Percentiles rank a stretch among this genome's conserved stretches.
Evolutionary conservation across 37 sponge, comb jelly and placozoan genomes (phyloP).

Genomic region (Beroe ovata): DNA sequence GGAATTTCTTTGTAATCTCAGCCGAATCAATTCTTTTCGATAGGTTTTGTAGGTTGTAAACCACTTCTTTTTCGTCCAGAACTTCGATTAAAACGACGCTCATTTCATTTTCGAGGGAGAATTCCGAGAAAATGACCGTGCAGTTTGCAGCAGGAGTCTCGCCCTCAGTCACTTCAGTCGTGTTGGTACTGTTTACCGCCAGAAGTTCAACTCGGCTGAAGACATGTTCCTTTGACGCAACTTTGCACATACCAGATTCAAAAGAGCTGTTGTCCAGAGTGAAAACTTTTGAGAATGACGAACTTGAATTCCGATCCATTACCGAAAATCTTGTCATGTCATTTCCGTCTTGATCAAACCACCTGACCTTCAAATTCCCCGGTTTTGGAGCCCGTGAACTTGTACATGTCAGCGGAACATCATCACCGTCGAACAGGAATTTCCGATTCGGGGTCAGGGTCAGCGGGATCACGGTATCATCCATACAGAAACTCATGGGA

Average conservation of each 20-base stretch:
- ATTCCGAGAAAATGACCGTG: too few relatives aligned
- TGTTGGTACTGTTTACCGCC: not conserved
- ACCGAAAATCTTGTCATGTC: not conserved
- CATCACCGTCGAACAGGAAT: not conserved
- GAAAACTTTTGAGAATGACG: not conserved
- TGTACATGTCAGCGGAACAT: not conserved
- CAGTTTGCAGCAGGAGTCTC: too few relatives aligned
- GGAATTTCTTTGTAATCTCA: too few relatives aligned
- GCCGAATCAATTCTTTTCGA: too few relatives aligned
- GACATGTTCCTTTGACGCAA: not conserved
- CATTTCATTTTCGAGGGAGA: too few relatives aligned
- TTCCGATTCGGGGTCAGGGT: not conserved
- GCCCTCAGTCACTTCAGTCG: too few relatives aligned
- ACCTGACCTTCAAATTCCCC: not conserved
- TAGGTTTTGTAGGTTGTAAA: too few relatives aligned
- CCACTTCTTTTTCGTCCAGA: too few relatives aligned
- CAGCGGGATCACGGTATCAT: not conserved
- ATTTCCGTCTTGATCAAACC: not conserved
- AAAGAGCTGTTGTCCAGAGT: not conserved
- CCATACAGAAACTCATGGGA: conserved; percentile 26
- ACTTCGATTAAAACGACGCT: too few relatives aligned
- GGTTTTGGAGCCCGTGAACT: conserved; percentile 17
- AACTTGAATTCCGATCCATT: not conserved
- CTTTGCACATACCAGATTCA: not conserved
- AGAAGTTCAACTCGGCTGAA: not conserved